These are phyloP conservation scores for Hymenochirus boettgeri DNA, from an alignment of 2,113 vertebrate species.

Conservation along the genomic window DNA sequence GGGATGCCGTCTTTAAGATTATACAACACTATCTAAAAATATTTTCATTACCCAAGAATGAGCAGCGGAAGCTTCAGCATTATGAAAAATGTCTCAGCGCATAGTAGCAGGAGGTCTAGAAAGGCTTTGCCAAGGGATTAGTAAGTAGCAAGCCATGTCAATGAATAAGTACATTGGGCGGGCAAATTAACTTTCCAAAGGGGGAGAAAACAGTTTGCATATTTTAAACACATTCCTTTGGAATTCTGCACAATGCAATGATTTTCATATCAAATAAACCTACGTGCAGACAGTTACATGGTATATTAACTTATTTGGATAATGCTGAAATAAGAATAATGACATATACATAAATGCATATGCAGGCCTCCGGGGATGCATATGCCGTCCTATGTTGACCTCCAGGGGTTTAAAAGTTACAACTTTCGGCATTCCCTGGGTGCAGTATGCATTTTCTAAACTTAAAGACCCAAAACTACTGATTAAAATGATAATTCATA, in stretches of 20 bases:
- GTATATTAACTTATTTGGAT: too few species aligned
- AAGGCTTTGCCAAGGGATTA: conserved; percentile 39
- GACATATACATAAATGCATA: too few species aligned
- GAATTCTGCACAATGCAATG: conserved; percentile 24
- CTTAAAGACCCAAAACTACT: too few species aligned
- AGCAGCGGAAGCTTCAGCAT: conserved; percentile 33
- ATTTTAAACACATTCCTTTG: conserved; percentile 24
- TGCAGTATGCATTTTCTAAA: too few species aligned
- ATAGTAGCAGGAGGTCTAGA: conserved; percentile 38
- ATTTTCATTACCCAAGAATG: conserved; percentile 44
- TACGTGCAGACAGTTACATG: too few species aligned
- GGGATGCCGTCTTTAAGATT: conserved; percentile 41
- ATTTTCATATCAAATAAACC: too few species aligned
- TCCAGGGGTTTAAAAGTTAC: too few species aligned
- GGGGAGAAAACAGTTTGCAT: conserved; percentile 26
- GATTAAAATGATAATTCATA: too few species aligned
- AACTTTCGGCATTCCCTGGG: too few species aligned
- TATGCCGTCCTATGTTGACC: too few species aligned
- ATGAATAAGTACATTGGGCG: conserved; percentile 30
- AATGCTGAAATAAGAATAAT: too few species aligned
- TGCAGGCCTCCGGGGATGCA: too few species aligned
- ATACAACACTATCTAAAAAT: conserved; percentile 38
- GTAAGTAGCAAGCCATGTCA: conserved; percentile 36
- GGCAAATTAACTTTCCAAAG: conserved; percentile 32
- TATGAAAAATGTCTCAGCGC: conserved; percentile 40